phyloP scores from a whole-genome alignment of 2,888 invertebrate species.

The Tortricodes alternella region DNA sequence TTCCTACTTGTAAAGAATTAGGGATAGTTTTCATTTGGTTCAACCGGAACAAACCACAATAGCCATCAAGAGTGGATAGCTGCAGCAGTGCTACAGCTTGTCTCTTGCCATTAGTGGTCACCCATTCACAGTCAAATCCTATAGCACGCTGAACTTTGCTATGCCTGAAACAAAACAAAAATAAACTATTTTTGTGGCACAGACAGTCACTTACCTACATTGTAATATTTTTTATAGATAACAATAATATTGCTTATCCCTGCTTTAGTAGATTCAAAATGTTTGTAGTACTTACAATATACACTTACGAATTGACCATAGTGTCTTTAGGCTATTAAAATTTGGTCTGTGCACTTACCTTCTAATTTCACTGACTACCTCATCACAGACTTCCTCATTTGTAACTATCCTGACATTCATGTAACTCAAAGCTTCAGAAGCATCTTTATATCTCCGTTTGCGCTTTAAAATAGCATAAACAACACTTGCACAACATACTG shows the following conservation, averaged over 20 bases:
- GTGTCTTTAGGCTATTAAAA: neutral
- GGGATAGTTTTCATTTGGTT: conserved; percentile 84
- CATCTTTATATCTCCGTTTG: conserved; percentile 40
- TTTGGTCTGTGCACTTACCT: conserved; percentile 44
- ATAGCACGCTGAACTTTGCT: conserved; percentile 75
- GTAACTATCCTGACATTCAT: conserved; percentile 54
- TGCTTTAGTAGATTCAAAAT: no score
- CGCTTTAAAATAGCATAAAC: conserved; percentile 46
- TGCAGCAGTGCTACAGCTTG: conserved; percentile 88
- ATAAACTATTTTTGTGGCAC: neutral
- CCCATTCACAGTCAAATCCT: conserved; percentile 94
- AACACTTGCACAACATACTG: conserved; percentile 48
- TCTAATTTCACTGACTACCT: conserved; percentile 53
- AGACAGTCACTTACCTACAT: no score
- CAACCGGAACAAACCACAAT: conserved; percentile 87
- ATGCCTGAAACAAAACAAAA: conserved; percentile 48
- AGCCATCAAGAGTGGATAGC: conserved; percentile 86
- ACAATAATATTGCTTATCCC: no score
- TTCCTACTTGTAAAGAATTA: conserved; percentile 80
- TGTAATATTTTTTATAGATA: no score
- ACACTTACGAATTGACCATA: neutral
- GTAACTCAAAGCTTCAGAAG: conserved; percentile 53
- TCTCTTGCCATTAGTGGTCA: conserved; percentile 81
- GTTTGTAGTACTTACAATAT: no score
- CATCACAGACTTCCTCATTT: conserved; percentile 50